A percentile compares a stretch with the other conserved stretches of the same genome.
phyloP scores from a whole-genome alignment of 2,113 vertebrate species.

The human (Homo sapiens) region GRCh38 chr12:9040501-9041000 shows the following conservation, averaged over 20 bases:
- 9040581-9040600: neutral
- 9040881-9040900: neutral
- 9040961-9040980: neutral
- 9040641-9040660: neutral
- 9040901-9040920: neutral
- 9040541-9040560: neutral
- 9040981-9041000: neutral
- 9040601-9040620: neutral
- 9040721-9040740: neutral
- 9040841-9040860: neutral
- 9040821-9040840: neutral
- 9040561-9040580: neutral
- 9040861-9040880: neutral
- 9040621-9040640: neutral
- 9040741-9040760: neutral
- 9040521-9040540: neutral
- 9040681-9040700: neutral
- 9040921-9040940: neutral
- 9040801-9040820: neutral
- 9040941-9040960: neutral
- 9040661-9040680: neutral
- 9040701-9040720: neutral
- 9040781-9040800: neutral
- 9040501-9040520: neutral
- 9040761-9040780: neutral